Conservation (phyloP, 30 jellyfish, hydroid and myxozoan genomes). For the Hydractinia symbiolongicarpus region DNA sequence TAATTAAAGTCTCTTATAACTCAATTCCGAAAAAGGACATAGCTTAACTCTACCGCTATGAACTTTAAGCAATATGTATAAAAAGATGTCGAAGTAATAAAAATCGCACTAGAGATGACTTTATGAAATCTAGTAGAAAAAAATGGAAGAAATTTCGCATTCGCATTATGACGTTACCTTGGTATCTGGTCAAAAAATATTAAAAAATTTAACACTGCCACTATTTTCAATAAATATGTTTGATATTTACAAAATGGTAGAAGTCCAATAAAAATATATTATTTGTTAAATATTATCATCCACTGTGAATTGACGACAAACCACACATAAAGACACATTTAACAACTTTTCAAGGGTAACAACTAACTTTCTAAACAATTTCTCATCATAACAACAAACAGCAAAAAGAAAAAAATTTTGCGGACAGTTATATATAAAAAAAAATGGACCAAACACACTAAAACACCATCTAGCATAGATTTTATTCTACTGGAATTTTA, state of each 20-base stretch:
- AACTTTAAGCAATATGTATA: background rate
- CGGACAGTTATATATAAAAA: background rate
- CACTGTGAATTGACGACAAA: background rate
- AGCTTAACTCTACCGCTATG: background rate
- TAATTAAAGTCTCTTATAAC: no score
- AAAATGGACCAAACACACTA: background rate
- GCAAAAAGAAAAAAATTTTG: background rate
- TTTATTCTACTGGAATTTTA: no score
- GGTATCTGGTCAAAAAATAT: background rate
- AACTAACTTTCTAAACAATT: background rate
- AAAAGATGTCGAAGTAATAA: background rate
- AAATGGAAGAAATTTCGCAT: background rate
- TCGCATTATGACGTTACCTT: background rate
- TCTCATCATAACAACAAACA: background rate
- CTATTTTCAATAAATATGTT: slow-evolving; percentile 42
- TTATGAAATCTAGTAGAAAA: background rate
- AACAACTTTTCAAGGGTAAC: slow-evolving; percentile 2
- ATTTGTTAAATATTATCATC: slow-evolving; percentile 36
- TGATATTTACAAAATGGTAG: slow-evolving; percentile 44
- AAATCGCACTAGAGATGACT: background rate
- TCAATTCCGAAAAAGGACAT: no score
- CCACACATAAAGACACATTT: slow-evolving; percentile 11
- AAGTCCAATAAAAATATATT: slow-evolving; percentile 48
- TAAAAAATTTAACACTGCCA: slow-evolving; percentile 20
- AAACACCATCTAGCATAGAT: background rate